phyloP scores from a whole-genome alignment of 1,140 invertebrate genomes.

The Piezodorus guildinii region DNA sequence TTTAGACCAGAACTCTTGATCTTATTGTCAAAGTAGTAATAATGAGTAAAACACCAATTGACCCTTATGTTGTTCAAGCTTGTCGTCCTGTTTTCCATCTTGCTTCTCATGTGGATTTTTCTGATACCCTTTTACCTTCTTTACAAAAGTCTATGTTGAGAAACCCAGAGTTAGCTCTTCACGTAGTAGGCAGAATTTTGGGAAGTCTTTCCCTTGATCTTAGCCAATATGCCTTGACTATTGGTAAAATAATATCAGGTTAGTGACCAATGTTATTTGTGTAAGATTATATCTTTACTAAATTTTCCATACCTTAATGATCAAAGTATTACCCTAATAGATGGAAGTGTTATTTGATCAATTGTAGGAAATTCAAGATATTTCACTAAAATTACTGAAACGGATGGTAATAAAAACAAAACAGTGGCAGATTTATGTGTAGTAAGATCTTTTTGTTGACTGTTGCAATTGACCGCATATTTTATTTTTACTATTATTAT shows the following conservation, averaged over 20 bases:
- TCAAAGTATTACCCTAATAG: no score
- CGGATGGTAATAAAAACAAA: no score
- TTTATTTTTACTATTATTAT: no score
- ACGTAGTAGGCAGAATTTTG: constrained; percentile 64
- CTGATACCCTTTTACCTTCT: constrained; percentile 61
- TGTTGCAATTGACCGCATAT: no score
- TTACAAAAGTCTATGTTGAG: constrained; percentile 86
- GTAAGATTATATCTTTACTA: no score
- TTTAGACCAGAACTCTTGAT: constrained; percentile 52
- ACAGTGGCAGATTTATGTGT: no score
- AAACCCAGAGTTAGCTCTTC: constrained; percentile 82
- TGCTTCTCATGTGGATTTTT: constrained; percentile 61
- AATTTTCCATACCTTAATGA: no score
- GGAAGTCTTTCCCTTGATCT: constrained; percentile 60
- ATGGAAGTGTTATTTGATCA: no score
- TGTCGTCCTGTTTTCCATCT: constrained; percentile 50
- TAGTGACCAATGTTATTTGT: constrained; percentile 32
- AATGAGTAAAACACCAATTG: constrained; percentile 64
- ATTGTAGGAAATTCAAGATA: no score
- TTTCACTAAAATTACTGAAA: no score
- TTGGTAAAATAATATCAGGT: constrained; percentile 72
- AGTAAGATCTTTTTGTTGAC: no score
- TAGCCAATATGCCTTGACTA: constrained; percentile 62
- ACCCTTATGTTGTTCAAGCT: constrained; percentile 49
- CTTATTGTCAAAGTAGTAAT: constrained; percentile 69